Percentiles rank a stretch among this genome's conserved stretches.
phyloP scores from a whole-genome alignment of 92 coral and sea anemone genomes.

The Diadumene lineata region DNA sequence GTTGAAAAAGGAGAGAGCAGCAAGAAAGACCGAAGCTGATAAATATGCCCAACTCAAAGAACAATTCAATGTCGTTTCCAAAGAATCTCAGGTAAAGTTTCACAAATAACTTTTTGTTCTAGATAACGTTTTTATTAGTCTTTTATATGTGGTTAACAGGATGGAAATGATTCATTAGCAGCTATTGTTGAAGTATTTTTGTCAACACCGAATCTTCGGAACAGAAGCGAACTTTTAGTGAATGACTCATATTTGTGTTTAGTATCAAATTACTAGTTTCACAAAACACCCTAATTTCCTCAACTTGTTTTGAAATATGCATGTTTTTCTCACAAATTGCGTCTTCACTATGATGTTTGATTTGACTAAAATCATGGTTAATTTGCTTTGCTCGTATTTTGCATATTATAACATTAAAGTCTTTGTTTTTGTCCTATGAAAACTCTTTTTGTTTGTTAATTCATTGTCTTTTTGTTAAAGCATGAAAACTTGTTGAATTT shows the following conservation, averaged over 20 bases:
- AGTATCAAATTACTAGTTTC: conserved; percentile 28
- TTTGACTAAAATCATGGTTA: too few species aligned
- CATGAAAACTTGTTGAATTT: too few species aligned
- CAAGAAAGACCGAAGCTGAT: conserved; percentile 85
- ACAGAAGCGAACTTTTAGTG: conserved; percentile 5
- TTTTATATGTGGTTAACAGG: conserved; percentile 11
- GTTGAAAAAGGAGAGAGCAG: conserved; percentile 94
- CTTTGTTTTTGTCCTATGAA: too few species aligned
- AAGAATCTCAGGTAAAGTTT: conserved; percentile 84
- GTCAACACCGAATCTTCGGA: conserved; percentile 22
- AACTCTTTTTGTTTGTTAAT: too few species aligned
- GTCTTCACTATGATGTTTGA: too few species aligned
- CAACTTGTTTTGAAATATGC: too few species aligned
- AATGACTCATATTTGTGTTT: background rate
- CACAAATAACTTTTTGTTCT: background rate
- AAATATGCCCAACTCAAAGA: conserved; percentile 76
- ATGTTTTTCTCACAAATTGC: too few species aligned
- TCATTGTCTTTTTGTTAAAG: too few species aligned
- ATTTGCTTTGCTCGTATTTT: too few species aligned
- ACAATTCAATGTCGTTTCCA: conserved; percentile 80
- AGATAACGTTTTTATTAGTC: conserved; percentile 1
- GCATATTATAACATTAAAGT: too few species aligned
- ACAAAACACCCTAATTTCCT: too few species aligned
- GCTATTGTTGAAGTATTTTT: conserved; percentile 24
- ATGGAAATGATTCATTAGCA: conserved; percentile 22